A percentile compares a stretch with the other conserved stretches of the same genome.
Conservation (phyloP, 2,888 invertebrate genomes). For the Phyto melanocephala region DNA sequence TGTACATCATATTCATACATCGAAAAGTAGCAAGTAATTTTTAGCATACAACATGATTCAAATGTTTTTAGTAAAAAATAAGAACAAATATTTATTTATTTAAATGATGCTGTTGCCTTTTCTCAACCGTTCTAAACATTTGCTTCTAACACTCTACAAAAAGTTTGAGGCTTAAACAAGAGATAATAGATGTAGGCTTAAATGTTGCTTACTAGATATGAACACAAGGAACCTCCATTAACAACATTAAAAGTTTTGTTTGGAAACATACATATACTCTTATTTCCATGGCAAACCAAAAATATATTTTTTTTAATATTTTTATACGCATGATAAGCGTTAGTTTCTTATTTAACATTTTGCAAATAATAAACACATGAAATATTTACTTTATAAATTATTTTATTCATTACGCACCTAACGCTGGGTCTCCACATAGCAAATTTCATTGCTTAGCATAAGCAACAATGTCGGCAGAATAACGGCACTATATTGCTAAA, state of each 20-base stretch:
- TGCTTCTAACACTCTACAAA: background rate
- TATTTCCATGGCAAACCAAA: background rate
- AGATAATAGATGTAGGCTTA: background rate
- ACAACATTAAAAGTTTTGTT: constrained; percentile 5
- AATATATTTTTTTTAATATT: background rate
- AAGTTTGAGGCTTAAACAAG: background rate
- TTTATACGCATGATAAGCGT: background rate
- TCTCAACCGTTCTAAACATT: background rate
- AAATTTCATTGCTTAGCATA: no score
- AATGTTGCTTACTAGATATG: background rate
- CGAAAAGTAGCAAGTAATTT: constrained; percentile 49
- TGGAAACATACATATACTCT: background rate
- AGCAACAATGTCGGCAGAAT: no score
- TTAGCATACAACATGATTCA: constrained; percentile 41
- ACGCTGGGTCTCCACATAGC: no score
- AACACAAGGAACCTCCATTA: background rate
- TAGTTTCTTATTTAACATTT: no score
- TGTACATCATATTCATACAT: constrained; percentile 15
- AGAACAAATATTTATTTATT: background rate
- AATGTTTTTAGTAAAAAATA: constrained; percentile 41
- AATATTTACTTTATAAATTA: no score
- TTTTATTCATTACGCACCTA: no score
- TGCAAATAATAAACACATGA: no score
- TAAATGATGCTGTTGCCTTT: background rate
- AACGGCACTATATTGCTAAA: no score